Base-by-base conservation (phyloP, 2,113 vertebrate species). In the Elaphurus davidianus region DNA sequence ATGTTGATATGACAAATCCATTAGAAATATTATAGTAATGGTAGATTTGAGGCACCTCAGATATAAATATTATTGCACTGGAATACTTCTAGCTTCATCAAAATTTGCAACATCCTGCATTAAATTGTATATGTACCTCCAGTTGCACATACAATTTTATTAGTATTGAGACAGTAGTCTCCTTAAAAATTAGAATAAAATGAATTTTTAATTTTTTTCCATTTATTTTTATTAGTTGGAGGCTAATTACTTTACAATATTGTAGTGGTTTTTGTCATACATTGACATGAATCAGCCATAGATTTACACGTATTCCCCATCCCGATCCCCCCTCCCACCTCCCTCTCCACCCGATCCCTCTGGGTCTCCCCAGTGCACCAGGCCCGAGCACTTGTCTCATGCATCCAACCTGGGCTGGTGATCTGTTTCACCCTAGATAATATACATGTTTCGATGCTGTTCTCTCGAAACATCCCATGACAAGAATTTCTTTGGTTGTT, bases 51-150 rank as follows among this genome's bases (percentile, higher is more conserved):
- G 59, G 5, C 0, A 84, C 7, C 59, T 82, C 21, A 43, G 19
- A 91, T 89, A 21, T 86, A 84, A 96, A 54, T 97, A 91, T 87
- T 92, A 67, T 64, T 96, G 33, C 19, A 27, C 78, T 91, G 30
- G 28, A 96, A 33, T 87, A 84, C 28, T 64, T 91, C 40, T 81
- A 85, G n/a, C 52, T 95, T 92, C 74, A 87, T 43, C 2, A 90
- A 40, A 81, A 62, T 54, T 76, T 89, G 30, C 57, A 86, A 23
- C 43, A 91, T 76, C 43, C 25, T 91, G 6, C 7, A 33, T 15
- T 40, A 14, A 94, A 96, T 85, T 90, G 59, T 93, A 74, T 57
- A 19, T 12, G 71, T 19, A 57, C 4, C 17, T 83, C 40, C 0
- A 54, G 59, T 43, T 87, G 3, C 4, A 78, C 21, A 60, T 60